Base-by-base conservation (phyloP, 1,140 invertebrate species). In the Brachionus plicatilis region DNA sequence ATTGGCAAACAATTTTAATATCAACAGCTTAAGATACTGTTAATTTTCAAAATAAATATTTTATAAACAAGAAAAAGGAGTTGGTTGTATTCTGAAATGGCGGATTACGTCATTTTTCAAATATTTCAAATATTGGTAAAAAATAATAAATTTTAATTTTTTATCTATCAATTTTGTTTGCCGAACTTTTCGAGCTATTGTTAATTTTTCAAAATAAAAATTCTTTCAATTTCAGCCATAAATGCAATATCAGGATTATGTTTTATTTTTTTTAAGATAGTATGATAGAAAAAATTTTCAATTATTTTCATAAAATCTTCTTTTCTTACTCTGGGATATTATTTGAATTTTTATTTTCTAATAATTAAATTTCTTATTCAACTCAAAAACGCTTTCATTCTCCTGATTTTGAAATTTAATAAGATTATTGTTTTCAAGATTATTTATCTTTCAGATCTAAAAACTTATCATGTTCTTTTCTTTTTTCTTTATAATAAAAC, bases 1-100 rank as follows among this genome's bases (percentile, higher is more conserved):
- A n/a, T 68, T 68, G 33, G 17, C 37, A 41, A 43, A 47, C 7
- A 72, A 17, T 41, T 41, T 43, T 41, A 72, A 72, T 72, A 41
- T 41, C 37, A 20, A 41, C 43, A 41, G 29, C 33, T 72, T 43
- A 20, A 41, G 41, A 41, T 20, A 47, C 37, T 41, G 68, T 72
- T 72, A 72, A 43, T 72, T 72, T 72, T 72, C 68, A 72, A 72
- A 72, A 43, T 72, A 72, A 43, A 68, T 41, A 68, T 68, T 68
- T 68, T 68, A 27, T 72, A 41, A 17, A 17, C 17, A 43, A 41
- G 33, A 72, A 43, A 43, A 72, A 43, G 9, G 68, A 72, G 66
- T 68, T 68, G 33, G 66, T 60, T 60, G 53, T 60, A 20, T 33
- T 9, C 66, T 43, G 20, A 72, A 41, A 41, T 20, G 41, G 33